These are phyloP conservation scores for Vanessa tameamea DNA, from an alignment of 1,140 invertebrate species.

Conservation along the genomic window DNA sequence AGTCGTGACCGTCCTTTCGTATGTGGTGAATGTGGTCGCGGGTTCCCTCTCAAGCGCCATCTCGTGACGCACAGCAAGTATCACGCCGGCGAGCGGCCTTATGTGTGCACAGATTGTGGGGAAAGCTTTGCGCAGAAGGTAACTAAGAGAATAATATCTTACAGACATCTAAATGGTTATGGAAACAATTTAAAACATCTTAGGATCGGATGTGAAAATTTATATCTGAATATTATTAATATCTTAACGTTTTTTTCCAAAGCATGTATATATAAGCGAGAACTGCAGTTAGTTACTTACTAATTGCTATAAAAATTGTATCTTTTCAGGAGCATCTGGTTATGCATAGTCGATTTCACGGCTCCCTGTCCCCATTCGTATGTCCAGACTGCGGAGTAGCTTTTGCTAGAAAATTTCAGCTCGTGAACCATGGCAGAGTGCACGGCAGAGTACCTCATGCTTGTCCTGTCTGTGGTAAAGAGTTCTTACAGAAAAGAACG, in stretches of 20 bases:
- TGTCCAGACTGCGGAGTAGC: conserved; percentile 91
- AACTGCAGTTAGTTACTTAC: too few species aligned
- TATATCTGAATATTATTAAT: too few species aligned
- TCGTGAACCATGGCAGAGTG: conserved; percentile 90
- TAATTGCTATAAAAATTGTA: conserved; percentile 45
- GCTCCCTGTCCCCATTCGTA: conserved; percentile 89
- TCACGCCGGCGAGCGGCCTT: conserved; percentile 93
- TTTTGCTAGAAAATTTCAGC: conserved; percentile 91
- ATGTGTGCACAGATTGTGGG: conserved; percentile 91
- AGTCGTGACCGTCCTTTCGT: conserved; percentile 90
- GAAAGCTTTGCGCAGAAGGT: conserved; percentile 93
- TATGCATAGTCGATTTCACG: conserved; percentile 91
- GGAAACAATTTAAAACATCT: neutral
- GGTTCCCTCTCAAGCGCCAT: conserved; percentile 90
- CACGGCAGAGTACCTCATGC: conserved; percentile 90
- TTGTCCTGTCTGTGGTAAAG: conserved; percentile 90
- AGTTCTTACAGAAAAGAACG: conserved; percentile 91
- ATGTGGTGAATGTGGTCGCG: conserved; percentile 89
- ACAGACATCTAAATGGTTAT: too few species aligned
- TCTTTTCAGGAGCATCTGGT: conserved; percentile 74
- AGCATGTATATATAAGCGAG: too few species aligned
- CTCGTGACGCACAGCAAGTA: conserved; percentile 92
- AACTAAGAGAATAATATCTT: neutral
- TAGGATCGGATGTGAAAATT: too few species aligned
- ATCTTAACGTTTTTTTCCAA: too few species aligned